Percentiles rank a stretch among this genome's conserved stretches.
Evolutionary conservation across 2,888 invertebrate species (phyloP).

Genomic region (Polydesmus complanatus): DNA sequence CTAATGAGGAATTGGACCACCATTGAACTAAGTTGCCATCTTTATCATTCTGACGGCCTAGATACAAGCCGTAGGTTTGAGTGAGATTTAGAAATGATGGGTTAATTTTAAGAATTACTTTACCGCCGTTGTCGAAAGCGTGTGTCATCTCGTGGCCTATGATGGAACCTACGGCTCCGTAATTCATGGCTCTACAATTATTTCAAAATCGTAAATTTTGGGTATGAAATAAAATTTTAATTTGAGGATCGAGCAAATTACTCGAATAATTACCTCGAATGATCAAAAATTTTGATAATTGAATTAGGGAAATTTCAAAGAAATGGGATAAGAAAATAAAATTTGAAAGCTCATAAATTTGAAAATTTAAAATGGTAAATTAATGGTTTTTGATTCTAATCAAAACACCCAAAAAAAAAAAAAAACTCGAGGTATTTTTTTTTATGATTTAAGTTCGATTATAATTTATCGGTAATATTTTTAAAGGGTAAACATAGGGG

Average conservation of each 20-base stretch:
- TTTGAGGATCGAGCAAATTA: background rate
- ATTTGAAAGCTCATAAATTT: no score
- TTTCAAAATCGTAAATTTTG: no score
- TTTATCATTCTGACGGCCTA: constrained; percentile 43
- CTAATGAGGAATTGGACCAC: constrained; percentile 40
- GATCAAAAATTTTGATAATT: background rate
- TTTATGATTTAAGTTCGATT: no score
- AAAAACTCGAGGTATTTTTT: no score
- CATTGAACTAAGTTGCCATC: constrained; percentile 41
- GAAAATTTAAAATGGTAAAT: no score
- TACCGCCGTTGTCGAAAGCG: constrained; percentile 14
- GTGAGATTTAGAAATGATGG: background rate
- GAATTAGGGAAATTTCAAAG: background rate
- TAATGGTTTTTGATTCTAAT: no score
- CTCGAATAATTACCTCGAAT: background rate
- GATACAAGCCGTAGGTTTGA: background rate
- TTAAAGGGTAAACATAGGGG: no score
- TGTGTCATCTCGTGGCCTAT: constrained; percentile 16
- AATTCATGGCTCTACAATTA: constrained; percentile 11
- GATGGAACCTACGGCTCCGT: constrained; percentile 11
- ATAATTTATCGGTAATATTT: no score
- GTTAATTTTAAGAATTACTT: background rate
- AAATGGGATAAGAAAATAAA: background rate
- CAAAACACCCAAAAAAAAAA: no score
- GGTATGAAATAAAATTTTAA: background rate